Evolutionary conservation across 2,888 invertebrate genomes (phyloP).

Genomic region (Serrognathus titanus): DNA sequence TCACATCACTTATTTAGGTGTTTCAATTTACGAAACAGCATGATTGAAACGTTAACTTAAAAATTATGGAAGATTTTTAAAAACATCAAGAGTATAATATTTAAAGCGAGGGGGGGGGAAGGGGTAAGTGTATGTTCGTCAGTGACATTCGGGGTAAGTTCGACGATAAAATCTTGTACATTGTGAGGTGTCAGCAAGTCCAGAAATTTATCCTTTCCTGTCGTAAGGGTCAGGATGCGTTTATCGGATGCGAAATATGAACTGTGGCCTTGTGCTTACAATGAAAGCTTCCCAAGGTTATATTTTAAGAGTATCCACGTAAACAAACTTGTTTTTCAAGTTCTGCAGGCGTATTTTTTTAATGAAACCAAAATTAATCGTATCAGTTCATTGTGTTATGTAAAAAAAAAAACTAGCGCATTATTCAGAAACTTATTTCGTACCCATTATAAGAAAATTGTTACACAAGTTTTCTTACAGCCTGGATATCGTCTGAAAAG

Average conservation of each 20-base stretch:
- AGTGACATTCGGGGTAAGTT: too few relatives aligned
- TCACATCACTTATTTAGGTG: too few relatives aligned
- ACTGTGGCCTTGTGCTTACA: slow-evolving; percentile 4
- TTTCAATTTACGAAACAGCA: too few relatives aligned
- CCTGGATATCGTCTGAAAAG: slow-evolving; percentile 1
- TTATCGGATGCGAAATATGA: slow-evolving; percentile 10
- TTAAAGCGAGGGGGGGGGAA: too few relatives aligned
- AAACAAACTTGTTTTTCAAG: neutral
- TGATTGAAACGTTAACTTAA: too few relatives aligned
- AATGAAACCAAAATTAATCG: neutral
- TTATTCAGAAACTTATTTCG: neutral
- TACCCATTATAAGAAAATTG: slow-evolving; percentile 1
- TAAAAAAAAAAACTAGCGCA: neutral
- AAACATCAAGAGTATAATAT: too few relatives aligned
- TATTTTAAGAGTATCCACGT: slow-evolving; percentile 2
- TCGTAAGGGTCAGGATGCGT: slow-evolving; percentile 10
- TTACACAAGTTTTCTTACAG: slow-evolving; percentile 1
- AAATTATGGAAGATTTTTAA: too few relatives aligned
- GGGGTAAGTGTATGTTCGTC: too few relatives aligned
- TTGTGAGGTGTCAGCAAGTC: slow-evolving; percentile 9
- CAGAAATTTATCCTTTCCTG: slow-evolving; percentile 13
- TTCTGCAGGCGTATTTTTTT: too few relatives aligned
- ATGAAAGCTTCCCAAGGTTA: slow-evolving; percentile 2
- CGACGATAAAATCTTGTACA: too few relatives aligned
- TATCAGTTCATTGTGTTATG: neutral